Evolutionary conservation across 2,797 vertebrate species (phyloP).

Genomic region (Fundulus diaphanus): DNA sequence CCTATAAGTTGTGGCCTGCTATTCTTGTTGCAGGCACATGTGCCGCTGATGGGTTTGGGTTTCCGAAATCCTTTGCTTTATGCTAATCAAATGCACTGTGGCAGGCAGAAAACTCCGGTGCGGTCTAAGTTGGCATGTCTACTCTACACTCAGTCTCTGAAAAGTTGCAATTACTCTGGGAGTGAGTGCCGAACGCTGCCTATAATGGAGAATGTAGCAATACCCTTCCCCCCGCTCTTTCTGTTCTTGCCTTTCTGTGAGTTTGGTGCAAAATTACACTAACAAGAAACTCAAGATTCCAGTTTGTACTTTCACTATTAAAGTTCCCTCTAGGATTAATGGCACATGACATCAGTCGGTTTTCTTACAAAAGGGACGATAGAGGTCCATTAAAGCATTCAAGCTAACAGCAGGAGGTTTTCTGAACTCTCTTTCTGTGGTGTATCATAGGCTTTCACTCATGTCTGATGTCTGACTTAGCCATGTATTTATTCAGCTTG

Average conservation of each 20-base stretch:
- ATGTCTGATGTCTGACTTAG: constrained; percentile 30
- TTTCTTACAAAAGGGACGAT: constrained; percentile 32
- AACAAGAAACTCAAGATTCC: constrained; percentile 32
- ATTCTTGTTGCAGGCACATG: constrained; percentile 79
- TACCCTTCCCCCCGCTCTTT: constrained; percentile 24
- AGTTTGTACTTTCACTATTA: constrained; percentile 50
- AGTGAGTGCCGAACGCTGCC: constrained; percentile 70
- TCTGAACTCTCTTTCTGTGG: constrained; percentile 28
- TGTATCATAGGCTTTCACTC: constrained; percentile 33
- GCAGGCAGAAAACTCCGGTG: constrained; percentile 75
- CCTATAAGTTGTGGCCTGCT: constrained; percentile 79
- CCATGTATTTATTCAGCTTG: constrained; percentile 76
- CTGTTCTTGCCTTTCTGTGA: constrained; percentile 53
- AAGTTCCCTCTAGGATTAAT: constrained; percentile 40
- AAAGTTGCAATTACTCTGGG: constrained; percentile 79
- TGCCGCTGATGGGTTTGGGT: constrained; percentile 82
- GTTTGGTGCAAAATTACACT: constrained; percentile 53
- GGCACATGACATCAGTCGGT: constrained; percentile 36
- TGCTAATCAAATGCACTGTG: constrained; percentile 81
- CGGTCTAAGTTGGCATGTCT: constrained; percentile 75
- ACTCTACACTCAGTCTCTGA: constrained; percentile 71
- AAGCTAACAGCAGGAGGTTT: constrained; percentile 24
- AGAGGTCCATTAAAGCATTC: constrained; percentile 25
- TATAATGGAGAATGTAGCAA: constrained; percentile 48
- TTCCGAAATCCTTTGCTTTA: constrained; percentile 81